phyloP scores from a whole-genome alignment of 2,888 invertebrate species.

The Hypercompe scribonia region DNA sequence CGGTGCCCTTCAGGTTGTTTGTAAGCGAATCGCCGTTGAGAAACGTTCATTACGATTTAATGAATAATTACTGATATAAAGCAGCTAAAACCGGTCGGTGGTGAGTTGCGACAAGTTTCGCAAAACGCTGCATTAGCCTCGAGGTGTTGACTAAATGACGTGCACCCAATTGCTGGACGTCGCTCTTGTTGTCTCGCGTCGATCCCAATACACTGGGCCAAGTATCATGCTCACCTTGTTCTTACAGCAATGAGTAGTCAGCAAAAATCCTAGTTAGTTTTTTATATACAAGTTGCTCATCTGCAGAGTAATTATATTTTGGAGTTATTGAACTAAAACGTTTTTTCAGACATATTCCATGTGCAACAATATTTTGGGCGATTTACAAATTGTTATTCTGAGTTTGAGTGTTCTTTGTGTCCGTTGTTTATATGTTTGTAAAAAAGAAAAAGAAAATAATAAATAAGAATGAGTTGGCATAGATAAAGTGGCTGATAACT shows the following conservation, averaged over 20 bases:
- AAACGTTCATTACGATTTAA: slow-evolving; percentile 5
- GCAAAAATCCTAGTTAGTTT: too few species aligned
- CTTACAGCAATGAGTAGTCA: too few species aligned
- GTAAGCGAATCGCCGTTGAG: not conserved
- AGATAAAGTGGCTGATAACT: too few species aligned
- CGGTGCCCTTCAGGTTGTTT: not conserved
- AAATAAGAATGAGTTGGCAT: not conserved
- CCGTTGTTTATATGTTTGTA: too few species aligned
- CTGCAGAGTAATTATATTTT: not conserved
- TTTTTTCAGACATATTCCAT: too few species aligned
- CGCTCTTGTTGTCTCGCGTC: too few species aligned
- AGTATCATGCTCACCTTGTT: not conserved
- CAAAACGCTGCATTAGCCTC: slow-evolving; percentile 22
- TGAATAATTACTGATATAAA: slow-evolving; percentile 14
- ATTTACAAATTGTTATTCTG: too few species aligned
- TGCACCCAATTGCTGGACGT: too few species aligned
- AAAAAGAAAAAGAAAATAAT: not conserved
- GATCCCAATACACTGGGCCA: not conserved
- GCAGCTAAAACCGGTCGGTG: slow-evolving; percentile 15
- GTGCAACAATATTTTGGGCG: too few species aligned
- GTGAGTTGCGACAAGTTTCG: slow-evolving; percentile 23
- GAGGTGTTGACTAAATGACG: not conserved
- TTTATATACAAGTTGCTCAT: not conserved
- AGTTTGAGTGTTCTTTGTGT: too few species aligned
- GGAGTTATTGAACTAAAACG: not conserved